Base-by-base conservation (phyloP, 2,797 vertebrate genomes). In the Pempheris klunzingeri region DNA sequence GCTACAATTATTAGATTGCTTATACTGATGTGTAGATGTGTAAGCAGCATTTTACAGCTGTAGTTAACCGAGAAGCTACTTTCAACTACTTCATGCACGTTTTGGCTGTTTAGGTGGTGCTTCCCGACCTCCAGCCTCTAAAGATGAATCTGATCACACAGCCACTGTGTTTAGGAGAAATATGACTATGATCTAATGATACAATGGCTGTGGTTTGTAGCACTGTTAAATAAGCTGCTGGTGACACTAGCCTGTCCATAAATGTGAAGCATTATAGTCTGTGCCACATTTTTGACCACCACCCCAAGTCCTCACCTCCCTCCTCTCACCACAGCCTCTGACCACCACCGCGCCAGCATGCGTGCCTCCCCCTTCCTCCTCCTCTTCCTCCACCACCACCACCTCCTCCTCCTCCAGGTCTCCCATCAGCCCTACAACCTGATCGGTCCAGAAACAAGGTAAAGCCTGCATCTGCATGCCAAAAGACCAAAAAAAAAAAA, bases 391-490 rank as follows among this genome's bases (percentile, higher is more conserved):
- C n/a, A n/a, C n/a, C n/a, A n/a, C n/a, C n/a, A n/a, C n/a, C n/a
- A n/a, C 30, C 46, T 34, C 57, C 69, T 58, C 58, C 52, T 18
- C 46, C 49, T 65, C 60, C 11, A n/a, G 39, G 66, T 36, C 32
- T 32, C 74, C 53, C 24, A 69, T 20, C 82, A 75, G 28, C 82
- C 78, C 75, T 79, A 34, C 82, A 78, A 69, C 82, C 75, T 79
- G 81, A 61, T 62, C 79, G 80, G 11, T 61, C 74, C 80, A 52
- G 12, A 62, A 68, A 39, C 38, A 82, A 93, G 89, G 90, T 90
- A 91, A 90, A 82, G 14, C 77, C 80, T 59, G 36, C 53, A 39
- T 84, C 68, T 85, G 90, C 88, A 92, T 90, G 89, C 22, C 52
- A 58, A 6, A 3, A n/a, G n/a, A n/a, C n/a, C n/a, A n/a, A n/a